These are phyloP conservation scores for Tiliacea aurago DNA, from an alignment of 2,888 invertebrate genomes.

Conservation along the genomic window DNA sequence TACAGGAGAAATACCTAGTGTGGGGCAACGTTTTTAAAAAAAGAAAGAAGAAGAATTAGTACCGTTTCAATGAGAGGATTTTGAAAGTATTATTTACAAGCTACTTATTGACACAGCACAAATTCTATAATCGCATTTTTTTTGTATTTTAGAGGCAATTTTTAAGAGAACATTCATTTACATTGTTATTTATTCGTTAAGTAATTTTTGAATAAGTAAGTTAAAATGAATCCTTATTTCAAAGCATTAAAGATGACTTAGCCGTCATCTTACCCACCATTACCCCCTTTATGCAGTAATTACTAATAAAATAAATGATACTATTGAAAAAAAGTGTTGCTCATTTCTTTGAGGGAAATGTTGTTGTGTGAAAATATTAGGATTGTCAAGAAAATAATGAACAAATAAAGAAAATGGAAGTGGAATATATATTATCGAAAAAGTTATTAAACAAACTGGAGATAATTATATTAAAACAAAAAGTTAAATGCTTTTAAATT, in stretches of 20 bases:
- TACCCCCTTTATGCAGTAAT: neutral
- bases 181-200: constrained; percentile 12
- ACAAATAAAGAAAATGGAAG: neutral
- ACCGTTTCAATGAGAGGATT: no score
- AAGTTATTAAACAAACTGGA: neutral
- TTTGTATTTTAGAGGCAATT: neutral
- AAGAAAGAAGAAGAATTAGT: no score
- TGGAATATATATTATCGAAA: neutral
- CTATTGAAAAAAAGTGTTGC: constrained; percentile 5
- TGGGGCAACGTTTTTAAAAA: no score
- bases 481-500: neutral
- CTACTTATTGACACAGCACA: neutral
- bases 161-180: neutral
- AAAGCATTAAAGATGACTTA: neutral
- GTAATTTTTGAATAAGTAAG: neutral
- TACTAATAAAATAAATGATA: constrained; percentile 29
- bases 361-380: neutral
- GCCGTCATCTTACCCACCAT: neutral
- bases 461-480: neutral
- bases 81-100: neutral
- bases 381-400: neutral
- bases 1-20: no score
- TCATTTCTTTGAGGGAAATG: neutral
- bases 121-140: neutral
- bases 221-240: neutral